A percentile compares a stretch with the other conserved stretches of the same genome.
Conservation (phyloP, 2,797 vertebrate species). For the Hippocampus kuda region DNA sequence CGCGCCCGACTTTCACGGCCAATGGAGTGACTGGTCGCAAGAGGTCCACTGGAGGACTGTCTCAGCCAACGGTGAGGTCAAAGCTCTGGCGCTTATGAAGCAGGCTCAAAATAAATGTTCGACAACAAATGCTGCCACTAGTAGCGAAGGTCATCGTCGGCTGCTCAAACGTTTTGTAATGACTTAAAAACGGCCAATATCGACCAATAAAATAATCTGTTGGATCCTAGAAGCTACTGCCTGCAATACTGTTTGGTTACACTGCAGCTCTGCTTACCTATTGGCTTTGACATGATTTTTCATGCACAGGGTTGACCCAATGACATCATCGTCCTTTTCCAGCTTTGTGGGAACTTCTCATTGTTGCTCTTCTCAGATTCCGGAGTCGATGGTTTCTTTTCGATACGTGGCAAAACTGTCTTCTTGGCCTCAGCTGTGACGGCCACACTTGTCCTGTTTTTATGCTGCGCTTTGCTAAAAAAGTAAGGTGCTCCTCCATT, state of each 20-base stretch:
- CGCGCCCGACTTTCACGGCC: slow-evolving; percentile 13
- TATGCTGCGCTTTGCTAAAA: slow-evolving; percentile 28
- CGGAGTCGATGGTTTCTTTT: accelerated
- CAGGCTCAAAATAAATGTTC: no score
- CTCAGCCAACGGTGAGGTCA: slow-evolving; percentile 18
- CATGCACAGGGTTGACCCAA: no score
- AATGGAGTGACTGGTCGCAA: slow-evolving; percentile 12
- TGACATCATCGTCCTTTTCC: background rate
- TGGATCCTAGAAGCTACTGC: no score
- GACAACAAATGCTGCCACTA: no score
- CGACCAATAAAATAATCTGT: no score
- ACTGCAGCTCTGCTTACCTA: background rate
- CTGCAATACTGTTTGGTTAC: no score
- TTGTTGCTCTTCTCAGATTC: slow-evolving; percentile 10
- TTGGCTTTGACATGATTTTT: background rate
- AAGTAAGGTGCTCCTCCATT: slow-evolving; percentile 37
- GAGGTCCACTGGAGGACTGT: slow-evolving; percentile 48
- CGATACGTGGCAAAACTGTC: slow-evolving; percentile 4
- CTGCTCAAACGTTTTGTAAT: no score
- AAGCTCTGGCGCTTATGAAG: no score
- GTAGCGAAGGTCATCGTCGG: no score
- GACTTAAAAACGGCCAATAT: no score
- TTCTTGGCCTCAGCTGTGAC: slow-evolving; percentile 25
- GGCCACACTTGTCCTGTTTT: slow-evolving; percentile 15
- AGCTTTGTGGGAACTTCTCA: background rate